phyloP scores from a whole-genome alignment of 1,140 invertebrate genomes.

The Cydia amplana region DNA sequence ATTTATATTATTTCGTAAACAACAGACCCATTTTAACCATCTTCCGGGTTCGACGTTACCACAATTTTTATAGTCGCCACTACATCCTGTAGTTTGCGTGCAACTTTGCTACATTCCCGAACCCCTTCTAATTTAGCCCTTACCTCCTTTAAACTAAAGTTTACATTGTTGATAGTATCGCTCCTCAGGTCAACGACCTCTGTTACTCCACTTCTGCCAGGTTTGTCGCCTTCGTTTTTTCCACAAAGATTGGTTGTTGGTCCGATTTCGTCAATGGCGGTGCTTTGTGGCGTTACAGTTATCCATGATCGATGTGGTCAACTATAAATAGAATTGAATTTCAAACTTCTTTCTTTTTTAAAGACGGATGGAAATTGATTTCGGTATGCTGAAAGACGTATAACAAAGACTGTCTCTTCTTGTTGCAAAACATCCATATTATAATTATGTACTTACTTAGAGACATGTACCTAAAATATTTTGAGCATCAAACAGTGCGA shows the following conservation, averaged over 20 bases:
- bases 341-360: neutral
- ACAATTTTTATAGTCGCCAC: constrained; percentile 20
- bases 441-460: too few species aligned
- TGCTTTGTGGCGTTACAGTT: constrained; percentile 3
- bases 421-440: too few species aligned
- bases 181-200: neutral
- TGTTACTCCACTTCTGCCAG: neutral
- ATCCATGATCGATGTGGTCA: neutral
- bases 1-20: neutral
- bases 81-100: constrained; percentile 20
- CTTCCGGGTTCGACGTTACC: neutral
- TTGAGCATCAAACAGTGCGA: too few species aligned
- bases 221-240: constrained; percentile 24
- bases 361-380: neutral
- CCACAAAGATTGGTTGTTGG: constrained; percentile 13
- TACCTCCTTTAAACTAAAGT: neutral
- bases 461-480: too few species aligned
- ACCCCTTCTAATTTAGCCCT: neutral
- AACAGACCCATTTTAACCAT: neutral
- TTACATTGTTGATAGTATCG: neutral
- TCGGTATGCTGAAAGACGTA: too few species aligned
- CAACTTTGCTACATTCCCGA: neutral
- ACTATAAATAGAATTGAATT: neutral
- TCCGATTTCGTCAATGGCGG: constrained; percentile 14
- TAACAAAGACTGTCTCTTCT: too few species aligned